Conservation (phyloP, 2,797 vertebrate species). For the Spinus pinus region DNA sequence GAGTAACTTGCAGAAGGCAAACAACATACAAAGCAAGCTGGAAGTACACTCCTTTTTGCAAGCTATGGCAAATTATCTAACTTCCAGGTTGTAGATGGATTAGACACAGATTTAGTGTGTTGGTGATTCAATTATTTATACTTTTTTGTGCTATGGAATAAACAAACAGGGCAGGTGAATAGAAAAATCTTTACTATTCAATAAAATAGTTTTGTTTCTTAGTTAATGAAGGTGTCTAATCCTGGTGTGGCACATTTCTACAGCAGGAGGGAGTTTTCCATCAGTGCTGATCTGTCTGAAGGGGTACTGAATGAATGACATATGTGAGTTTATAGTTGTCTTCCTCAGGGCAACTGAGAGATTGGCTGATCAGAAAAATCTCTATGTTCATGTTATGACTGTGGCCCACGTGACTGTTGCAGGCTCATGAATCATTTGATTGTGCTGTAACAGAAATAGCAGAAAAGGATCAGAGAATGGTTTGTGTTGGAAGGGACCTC, state of each 20-base stretch:
- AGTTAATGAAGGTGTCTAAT: background rate
- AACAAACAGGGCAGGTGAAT: background rate
- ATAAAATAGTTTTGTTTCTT: background rate
- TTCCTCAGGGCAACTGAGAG: background rate
- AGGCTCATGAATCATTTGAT: background rate
- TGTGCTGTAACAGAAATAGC: background rate
- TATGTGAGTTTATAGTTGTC: background rate
- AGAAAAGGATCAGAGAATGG: background rate
- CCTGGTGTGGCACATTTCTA: background rate
- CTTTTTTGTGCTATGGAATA: background rate
- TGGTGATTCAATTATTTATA: background rate
- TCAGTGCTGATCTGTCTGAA: background rate
- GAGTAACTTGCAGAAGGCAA: constrained; percentile 20
- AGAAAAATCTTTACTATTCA: background rate
- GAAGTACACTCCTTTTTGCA: background rate
- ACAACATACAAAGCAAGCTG: constrained; percentile 25
- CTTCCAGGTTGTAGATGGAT: constrained; percentile 23
- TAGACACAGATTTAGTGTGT: background rate
- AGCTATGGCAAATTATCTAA: constrained; percentile 41
- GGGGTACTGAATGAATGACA: background rate
- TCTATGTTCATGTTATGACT: background rate
- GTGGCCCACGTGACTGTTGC: background rate
- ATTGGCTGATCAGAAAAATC: background rate
- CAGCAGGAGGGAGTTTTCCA: background rate
- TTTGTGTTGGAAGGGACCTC: background rate